phyloP scores from a whole-genome alignment of 2,888 invertebrate species.

The Maniola hyperantus region DNA sequence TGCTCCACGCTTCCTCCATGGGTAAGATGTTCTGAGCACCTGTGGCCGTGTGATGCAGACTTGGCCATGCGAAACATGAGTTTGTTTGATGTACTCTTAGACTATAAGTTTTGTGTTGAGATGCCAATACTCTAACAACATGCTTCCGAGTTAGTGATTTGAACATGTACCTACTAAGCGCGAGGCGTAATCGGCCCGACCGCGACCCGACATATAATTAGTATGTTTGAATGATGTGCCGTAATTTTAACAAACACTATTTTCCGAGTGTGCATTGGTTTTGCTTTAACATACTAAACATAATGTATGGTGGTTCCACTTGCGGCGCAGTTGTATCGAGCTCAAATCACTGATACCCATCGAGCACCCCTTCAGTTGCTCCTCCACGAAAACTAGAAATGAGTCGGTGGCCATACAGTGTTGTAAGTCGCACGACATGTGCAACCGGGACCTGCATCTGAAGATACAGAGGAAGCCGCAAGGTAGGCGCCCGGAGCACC shows the following conservation, averaged over 20 bases:
- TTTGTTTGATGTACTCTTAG: constrained; percentile 78
- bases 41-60: constrained; percentile 66
- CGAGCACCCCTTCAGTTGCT: constrained; percentile 92
- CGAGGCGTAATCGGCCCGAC: constrained; percentile 41
- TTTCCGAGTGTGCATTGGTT: constrained; percentile 80
- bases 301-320: constrained; percentile 80
- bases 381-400: constrained; percentile 88
- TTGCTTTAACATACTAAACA: constrained; percentile 84
- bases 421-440: constrained; percentile 89
- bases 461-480: constrained; percentile 85
- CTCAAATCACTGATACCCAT: constrained; percentile 88
- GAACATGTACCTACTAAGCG: constrained; percentile 74
- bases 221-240: constrained; percentile 77
- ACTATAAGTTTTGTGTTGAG: constrained; percentile 77
- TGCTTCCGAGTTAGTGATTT: constrained; percentile 78
- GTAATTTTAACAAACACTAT: constrained; percentile 71
- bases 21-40: constrained; percentile 70
- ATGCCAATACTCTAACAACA: constrained; percentile 78
- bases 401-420: constrained; percentile 90
- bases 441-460: constrained; percentile 88
- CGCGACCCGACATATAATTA: constrained; percentile 40
- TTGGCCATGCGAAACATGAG: constrained; percentile 70
- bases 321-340: constrained; percentile 89
- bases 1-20: constrained; percentile 55
- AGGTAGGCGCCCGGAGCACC: constrained; percentile 83